Evolutionary conservation across 1,140 invertebrate species (phyloP).

Genomic region (Caerostris darwini): DNA sequence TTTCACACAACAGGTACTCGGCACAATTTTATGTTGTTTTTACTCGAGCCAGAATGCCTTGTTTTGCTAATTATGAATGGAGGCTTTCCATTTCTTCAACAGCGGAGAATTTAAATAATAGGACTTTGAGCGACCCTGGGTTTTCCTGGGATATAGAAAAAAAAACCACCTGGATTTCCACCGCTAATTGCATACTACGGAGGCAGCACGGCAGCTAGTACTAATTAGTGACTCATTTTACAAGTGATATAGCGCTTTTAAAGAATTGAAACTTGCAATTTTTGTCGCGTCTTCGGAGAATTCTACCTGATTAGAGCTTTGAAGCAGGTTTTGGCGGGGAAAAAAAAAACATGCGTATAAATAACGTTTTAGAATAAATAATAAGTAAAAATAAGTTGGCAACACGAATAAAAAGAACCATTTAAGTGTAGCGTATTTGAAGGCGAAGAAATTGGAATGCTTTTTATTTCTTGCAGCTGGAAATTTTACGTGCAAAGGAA

Average conservation of each 20-base stretch:
- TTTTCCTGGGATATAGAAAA: not conserved
- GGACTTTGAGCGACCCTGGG: slow-evolving; percentile 25
- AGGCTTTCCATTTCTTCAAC: not conserved
- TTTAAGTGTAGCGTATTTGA: not conserved
- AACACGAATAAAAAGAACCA: not conserved
- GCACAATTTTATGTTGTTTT: not conserved
- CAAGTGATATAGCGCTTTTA: slow-evolving; percentile 46
- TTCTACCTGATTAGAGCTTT: slow-evolving; percentile 32
- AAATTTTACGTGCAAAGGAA: not conserved
- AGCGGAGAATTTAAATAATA: slow-evolving; percentile 28
- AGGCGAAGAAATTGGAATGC: not conserved
- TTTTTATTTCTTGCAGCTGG: not conserved
- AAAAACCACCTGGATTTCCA: slow-evolving; percentile 31
- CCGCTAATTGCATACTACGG: slow-evolving; percentile 29
- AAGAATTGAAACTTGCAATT: slow-evolving; percentile 53
- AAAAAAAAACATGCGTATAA: not conserved
- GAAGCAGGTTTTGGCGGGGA: not conserved
- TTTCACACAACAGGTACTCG: slow-evolving; percentile 25
- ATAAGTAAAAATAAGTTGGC: not conserved
- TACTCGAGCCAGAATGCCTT: not conserved
- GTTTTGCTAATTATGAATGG: slow-evolving; percentile 37
- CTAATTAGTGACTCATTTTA: slow-evolving; percentile 49
- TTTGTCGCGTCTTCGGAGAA: slow-evolving; percentile 29
- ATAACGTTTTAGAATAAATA: not conserved
- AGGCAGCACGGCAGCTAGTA: not conserved